Percentiles rank a stretch among this genome's conserved stretches.
These are phyloP conservation scores for Salvelinus namaycush DNA, from an alignment of 2,113 vertebrate species.

Conservation along the genomic window DNA sequence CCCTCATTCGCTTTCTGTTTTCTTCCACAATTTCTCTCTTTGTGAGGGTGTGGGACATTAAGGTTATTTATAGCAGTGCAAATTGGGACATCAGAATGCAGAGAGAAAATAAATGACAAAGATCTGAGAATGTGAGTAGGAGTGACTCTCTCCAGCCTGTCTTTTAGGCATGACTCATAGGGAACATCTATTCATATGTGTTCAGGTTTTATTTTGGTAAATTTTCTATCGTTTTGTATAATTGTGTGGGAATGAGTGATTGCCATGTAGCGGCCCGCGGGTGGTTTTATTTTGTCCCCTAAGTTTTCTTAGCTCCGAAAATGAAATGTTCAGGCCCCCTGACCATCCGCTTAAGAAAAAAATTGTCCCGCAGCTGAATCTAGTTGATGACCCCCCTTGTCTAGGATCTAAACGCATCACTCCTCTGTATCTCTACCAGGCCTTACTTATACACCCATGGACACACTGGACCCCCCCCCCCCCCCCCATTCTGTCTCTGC, in stretches of 20 bases:
- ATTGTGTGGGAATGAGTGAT: too few species aligned
- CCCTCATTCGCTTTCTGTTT: background rate
- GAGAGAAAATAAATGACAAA: background rate
- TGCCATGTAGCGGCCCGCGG: too few species aligned
- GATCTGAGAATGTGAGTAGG: background rate
- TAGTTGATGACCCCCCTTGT: too few species aligned
- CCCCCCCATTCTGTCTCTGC: background rate
- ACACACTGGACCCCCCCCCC: background rate
- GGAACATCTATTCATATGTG: background rate
- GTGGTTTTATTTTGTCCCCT: too few species aligned
- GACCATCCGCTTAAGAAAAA: too few species aligned
- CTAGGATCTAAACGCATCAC: conserved; percentile 12
- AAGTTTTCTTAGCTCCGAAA: too few species aligned
- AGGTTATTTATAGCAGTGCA: conserved; percentile 60
- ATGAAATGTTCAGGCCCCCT: too few species aligned
- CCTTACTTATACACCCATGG: background rate
- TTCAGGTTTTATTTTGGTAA: background rate
- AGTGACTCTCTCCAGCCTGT: background rate
- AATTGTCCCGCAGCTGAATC: too few species aligned
- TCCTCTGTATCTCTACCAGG: background rate
- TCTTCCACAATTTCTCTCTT: background rate
- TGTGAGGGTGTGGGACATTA: background rate
- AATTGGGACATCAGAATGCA: conserved; percentile 51
- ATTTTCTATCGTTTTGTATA: background rate
- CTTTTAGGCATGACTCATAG: background rate